Evolutionary conservation across 2,888 invertebrate genomes (phyloP).

Genomic region (Bedellia somnulentella): DNA sequence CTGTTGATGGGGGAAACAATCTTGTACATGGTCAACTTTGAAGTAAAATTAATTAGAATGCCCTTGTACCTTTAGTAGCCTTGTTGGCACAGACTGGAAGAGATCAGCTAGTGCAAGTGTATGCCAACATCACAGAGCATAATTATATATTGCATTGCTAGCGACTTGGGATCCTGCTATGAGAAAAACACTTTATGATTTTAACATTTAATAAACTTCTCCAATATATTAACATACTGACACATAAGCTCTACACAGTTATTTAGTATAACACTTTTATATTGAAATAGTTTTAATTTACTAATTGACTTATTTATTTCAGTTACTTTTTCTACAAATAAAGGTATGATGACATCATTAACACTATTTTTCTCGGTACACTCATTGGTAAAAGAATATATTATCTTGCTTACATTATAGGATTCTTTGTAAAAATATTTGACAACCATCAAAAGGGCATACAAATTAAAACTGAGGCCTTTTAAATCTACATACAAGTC

Average conservation of each 20-base stretch:
- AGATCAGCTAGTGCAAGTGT: too few species aligned
- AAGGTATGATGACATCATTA: conserved; percentile 34
- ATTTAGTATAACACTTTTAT: conserved; percentile 30
- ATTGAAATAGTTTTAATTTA: conserved; percentile 22
- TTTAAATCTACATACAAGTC: conserved; percentile 65
- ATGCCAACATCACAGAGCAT: too few species aligned
- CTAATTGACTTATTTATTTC: conserved; percentile 25
- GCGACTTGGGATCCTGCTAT: too few species aligned
- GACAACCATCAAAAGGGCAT: conserved; percentile 45
- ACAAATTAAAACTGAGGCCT: conserved; percentile 70
- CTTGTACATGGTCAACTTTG: too few species aligned
- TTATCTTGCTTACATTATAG: conserved; percentile 37
- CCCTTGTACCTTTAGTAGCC: too few species aligned
- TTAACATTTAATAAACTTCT: conserved; percentile 56
- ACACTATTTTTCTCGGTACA: conserved; percentile 36
- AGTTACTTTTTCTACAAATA: conserved; percentile 28
- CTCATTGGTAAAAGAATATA: conserved; percentile 40
- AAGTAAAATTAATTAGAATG: too few species aligned
- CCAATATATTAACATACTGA: conserved; percentile 48
- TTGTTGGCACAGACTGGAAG: too few species aligned
- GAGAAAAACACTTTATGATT: too few species aligned
- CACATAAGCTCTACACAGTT: conserved; percentile 47
- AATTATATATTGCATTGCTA: too few species aligned
- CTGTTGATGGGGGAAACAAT: too few species aligned
- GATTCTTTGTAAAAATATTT: conserved; percentile 40